A percentile compares a stretch with the other conserved stretches of the same genome.
Conservation (phyloP, 2,797 vertebrate species). For the Telmatherina bonti region DNA sequence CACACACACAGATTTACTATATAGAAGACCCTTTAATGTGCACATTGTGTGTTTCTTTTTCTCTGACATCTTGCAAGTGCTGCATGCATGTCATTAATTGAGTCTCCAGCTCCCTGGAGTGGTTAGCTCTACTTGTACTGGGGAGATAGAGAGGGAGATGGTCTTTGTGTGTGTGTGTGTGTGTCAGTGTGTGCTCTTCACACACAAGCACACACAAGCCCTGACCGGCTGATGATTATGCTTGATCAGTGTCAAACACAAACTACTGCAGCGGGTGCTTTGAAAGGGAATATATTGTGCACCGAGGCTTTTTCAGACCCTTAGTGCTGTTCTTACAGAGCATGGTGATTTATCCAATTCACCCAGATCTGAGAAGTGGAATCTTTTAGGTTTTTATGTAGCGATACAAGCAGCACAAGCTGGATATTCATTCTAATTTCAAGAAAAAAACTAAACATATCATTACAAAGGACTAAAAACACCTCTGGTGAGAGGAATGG, state of each 20-base stretch:
- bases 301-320: conserved; percentile 69
- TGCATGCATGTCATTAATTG: conserved; percentile 81
- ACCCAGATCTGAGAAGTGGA: conserved; percentile 58
- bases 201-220: conserved; percentile 46
- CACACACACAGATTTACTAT: conserved; percentile 23
- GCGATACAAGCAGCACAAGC: conserved; percentile 31
- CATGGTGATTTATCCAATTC: conserved; percentile 67
- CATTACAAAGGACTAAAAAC: conserved; percentile 7
- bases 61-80: conserved; percentile 73
- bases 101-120: conserved; percentile 82
- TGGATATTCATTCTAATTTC: conserved; percentile 46
- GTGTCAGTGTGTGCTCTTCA: conserved; percentile 37
- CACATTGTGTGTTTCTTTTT: conserved; percentile 72
- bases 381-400: conserved; percentile 41
- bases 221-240: conserved; percentile 78
- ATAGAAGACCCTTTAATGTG: conserved; percentile 69
- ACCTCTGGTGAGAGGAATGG: conserved; percentile 35
- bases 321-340: conserved; percentile 56
- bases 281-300: conserved; percentile 78
- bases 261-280: conserved; percentile 76
- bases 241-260: conserved; percentile 83
- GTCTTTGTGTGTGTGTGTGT: conserved; percentile 60
- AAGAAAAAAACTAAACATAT: conserved; percentile 17
- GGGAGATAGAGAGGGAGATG: conserved; percentile 59
- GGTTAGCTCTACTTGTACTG: conserved; percentile 74